Conservation (phyloP, 2,797 vertebrate genomes). For the Poeciliopsis turneri region DNA sequence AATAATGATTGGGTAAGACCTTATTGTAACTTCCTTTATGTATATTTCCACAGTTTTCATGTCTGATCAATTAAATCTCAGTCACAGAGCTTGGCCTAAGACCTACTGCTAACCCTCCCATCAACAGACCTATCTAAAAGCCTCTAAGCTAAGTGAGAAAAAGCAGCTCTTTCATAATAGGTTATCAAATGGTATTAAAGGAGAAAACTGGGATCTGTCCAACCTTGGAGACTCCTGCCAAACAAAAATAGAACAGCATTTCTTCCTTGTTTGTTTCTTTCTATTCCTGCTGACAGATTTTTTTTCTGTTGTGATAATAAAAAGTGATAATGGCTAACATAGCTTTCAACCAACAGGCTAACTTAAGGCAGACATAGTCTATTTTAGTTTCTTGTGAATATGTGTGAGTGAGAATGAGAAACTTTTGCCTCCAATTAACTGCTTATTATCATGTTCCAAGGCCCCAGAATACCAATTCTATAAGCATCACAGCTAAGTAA, state of each 20-base stretch:
- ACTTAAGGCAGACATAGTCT: constrained; percentile 50
- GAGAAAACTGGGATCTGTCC: constrained; percentile 62
- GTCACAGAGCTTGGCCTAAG: constrained; percentile 64
- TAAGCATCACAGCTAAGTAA: not conserved
- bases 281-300: constrained; percentile 73
- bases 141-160: constrained; percentile 56
- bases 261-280: constrained; percentile 47
- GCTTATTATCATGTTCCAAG: not conserved
- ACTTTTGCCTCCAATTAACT: not conserved
- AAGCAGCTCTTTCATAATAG: constrained; percentile 73
- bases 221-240: constrained; percentile 59
- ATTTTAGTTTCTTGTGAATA: not conserved
- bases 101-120: constrained; percentile 61
- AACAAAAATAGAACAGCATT: constrained; percentile 19
- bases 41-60: constrained; percentile 37
- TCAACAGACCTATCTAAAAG: constrained; percentile 74
- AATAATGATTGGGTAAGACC: constrained; percentile 36
- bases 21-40: constrained; percentile 37
- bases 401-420: not conserved
- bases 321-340: constrained; percentile 57
- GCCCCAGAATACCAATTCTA: not conserved
- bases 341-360: constrained; percentile 55
- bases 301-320: constrained; percentile 63
- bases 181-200: constrained; percentile 77
- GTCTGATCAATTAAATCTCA: constrained; percentile 68